Conservation (phyloP, 1,140 invertebrate genomes). For the Holcopasites calliopsidis region DNA sequence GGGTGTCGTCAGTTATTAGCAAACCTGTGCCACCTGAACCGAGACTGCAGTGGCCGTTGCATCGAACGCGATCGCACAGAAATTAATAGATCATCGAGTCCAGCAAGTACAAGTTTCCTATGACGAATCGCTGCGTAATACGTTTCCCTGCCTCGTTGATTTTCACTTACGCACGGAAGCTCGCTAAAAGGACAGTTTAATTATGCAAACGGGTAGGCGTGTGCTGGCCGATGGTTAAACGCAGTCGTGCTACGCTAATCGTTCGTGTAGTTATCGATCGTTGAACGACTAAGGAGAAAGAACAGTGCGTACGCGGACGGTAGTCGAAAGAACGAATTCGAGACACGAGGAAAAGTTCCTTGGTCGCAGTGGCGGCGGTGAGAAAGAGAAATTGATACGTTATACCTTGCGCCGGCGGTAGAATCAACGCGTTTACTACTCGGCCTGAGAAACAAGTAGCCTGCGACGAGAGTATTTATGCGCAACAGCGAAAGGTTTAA, state of each 20-base stretch:
- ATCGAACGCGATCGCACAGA: too few species aligned
- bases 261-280: constrained; percentile 18
- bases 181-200: constrained; percentile 5
- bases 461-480: constrained; percentile 49
- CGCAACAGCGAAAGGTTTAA: constrained; percentile 51
- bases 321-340: neutral
- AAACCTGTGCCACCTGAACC: neutral
- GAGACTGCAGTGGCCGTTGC: neutral
- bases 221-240: neutral
- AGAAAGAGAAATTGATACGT: constrained; percentile 53
- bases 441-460: constrained; percentile 42
- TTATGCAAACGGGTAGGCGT: constrained; percentile 25
- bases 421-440: constrained; percentile 62
- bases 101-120: neutral
- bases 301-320: neutral
- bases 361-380: neutral
- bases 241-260: constrained; percentile 28
- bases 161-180: constrained; percentile 2
- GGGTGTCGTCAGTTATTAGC: neutral
- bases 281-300: neutral
- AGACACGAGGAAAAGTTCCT: neutral
- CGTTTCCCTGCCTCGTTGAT: neutral
- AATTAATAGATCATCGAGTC: neutral
- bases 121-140: neutral
- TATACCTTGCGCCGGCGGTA: constrained; percentile 44